Evolutionary conservation across 1,140 invertebrate species (phyloP).

Genomic region (Drosophila orosa): DNA sequence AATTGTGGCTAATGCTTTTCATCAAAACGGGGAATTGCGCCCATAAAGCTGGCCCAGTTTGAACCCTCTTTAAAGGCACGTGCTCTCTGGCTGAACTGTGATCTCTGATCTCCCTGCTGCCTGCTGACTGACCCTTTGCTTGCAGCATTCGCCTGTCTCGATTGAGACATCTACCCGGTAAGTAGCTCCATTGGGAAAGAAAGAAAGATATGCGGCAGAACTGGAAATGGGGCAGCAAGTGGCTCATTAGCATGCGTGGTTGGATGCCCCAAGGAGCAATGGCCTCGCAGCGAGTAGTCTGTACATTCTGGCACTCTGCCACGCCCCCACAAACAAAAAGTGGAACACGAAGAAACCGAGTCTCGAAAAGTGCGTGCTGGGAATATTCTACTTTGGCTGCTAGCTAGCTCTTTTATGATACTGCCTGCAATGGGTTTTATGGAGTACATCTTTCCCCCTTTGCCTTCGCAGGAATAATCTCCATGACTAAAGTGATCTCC

Average conservation of each 20-base stretch:
- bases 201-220: slow-evolving; percentile 1
- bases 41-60: slow-evolving; percentile 4
- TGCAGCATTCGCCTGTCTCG: not conserved
- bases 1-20: slow-evolving; percentile 38
- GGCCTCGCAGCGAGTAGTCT: slow-evolving; percentile 34
- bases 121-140: not conserved
- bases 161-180: slow-evolving; percentile 4
- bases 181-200: not conserved
- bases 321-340: slow-evolving; percentile 42
- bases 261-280: slow-evolving; percentile 57
- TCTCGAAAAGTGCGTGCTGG: slow-evolving; percentile 41
- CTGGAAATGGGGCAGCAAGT: slow-evolving; percentile 16
- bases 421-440: not conserved
- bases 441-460: not conserved
- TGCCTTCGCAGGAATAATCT: not conserved
- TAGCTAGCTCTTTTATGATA: slow-evolving; percentile 13
- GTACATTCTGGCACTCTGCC: slow-evolving; percentile 20
- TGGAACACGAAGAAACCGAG: slow-evolving; percentile 51
- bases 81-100: not conserved
- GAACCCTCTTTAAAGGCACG: slow-evolving; percentile 12
- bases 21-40: slow-evolving; percentile 32
- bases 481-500: not conserved
- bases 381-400: slow-evolving; percentile 40
- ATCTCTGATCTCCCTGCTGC: not conserved
- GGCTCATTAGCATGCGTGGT: slow-evolving; percentile 64